Base-by-base conservation (phyloP, 1,140 invertebrate genomes). In the Papilio glaucus region DNA sequence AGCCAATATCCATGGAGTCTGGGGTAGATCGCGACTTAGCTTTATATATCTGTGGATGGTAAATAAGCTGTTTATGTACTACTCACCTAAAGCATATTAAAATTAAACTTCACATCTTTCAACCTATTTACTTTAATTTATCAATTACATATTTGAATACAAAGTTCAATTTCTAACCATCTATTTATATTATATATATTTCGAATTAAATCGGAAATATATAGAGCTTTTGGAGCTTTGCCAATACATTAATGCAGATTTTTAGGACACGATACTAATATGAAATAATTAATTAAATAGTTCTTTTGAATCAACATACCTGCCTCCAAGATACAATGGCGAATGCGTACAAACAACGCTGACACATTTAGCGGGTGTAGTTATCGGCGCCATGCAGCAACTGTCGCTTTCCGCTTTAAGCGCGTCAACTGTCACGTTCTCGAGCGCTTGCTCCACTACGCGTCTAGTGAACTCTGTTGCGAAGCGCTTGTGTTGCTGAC, bases 1-100 rank as follows among this genome's bases (percentile, higher is more conserved):
- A 79, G 97, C 95, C 53, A 99, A 93, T 24, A 99, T 87, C 98
- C 98, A 99, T 0, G 98, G 98, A 0, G 98, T 99, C 93, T 99
- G 99, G 70, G 97, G 97, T 7, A 99, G 88, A 74, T 95, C 94
- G 65, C 98, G 94, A 15, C 96, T 97, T 83, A 96, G 96, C 91
- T 99, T 99, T 73, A 96, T 95, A 87, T 99, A 99, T 68, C 93
- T 93, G 76, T 21, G 8, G 4, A 41, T 0, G n/a, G n/a, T n/a
- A n/a, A n/a, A n/a, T n/a, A n/a, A n/a, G n/a, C n/a, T n/a, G n/a
- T n/a, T n/a, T n/a, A n/a, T n/a, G n/a, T n/a, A n/a, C n/a, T n/a
- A n/a, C n/a, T n/a, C n/a, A n/a, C n/a, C n/a, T n/a, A n/a, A n/a
- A n/a, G n/a, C n/a, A n/a, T n/a, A n/a, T n/a, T n/a, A n/a, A n/a